phyloP scores from a whole-genome alignment of 1,140 invertebrate species.

The Lasioglossum baleicum region DNA sequence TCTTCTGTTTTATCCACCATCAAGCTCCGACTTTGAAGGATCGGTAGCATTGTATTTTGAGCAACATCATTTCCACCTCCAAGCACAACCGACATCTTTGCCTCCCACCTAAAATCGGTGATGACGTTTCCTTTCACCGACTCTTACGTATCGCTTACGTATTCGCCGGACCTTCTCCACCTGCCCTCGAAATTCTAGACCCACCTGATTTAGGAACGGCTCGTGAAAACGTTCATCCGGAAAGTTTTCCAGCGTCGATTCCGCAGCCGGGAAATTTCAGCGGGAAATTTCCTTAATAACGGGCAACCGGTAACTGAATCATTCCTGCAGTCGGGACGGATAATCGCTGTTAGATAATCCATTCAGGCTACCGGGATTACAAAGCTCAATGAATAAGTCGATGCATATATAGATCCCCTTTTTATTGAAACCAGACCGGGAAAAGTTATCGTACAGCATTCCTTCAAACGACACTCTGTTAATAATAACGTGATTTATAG shows the following conservation, averaged over 20 bases:
- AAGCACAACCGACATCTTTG: conserved; percentile 3
- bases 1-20: too few relatives aligned
- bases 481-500: too few relatives aligned
- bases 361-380: neutral
- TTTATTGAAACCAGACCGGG: too few relatives aligned
- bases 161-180: neutral
- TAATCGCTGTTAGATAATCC: neutral
- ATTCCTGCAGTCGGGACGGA: neutral
- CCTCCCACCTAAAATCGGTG: conserved; percentile 33
- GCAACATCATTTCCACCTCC: neutral
- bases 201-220: neutral
- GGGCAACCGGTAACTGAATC: neutral
- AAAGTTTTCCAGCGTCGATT: neutral
- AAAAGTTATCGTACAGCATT: neutral
- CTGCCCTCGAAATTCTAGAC: neutral
- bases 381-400: neutral
- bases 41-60: too few relatives aligned
- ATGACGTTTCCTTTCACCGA: conserved; percentile 54
- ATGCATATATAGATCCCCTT: too few relatives aligned
- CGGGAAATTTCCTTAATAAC: neutral
- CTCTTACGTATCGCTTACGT: conserved; percentile 38
- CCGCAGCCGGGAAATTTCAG: neutral
- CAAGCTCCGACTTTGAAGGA: too few relatives aligned
- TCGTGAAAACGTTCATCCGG: neutral
- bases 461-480: too few relatives aligned